phyloP scores from a whole-genome alignment of 2,888 invertebrate species.

The Rhagonycha lutea region DNA sequence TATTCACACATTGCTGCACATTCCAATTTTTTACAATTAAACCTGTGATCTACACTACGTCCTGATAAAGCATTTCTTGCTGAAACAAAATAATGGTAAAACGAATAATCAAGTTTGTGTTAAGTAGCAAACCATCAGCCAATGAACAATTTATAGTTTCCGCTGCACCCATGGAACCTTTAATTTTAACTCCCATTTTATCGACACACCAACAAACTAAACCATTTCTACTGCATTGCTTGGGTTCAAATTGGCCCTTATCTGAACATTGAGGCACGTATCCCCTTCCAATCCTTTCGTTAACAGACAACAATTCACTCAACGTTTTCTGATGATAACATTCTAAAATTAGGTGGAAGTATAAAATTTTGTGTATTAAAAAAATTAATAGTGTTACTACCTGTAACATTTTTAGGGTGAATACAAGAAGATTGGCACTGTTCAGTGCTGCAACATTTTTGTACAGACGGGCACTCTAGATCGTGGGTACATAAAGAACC shows the following conservation, averaged over 20 bases:
- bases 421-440: constrained; percentile 76
- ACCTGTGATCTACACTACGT: constrained; percentile 44
- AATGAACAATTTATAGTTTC: constrained; percentile 68
- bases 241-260: constrained; percentile 73
- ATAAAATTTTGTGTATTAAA: neutral
- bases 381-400: constrained; percentile 44
- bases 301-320: constrained; percentile 75
- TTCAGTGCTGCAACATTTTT: constrained; percentile 79
- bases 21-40: constrained; percentile 69
- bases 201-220: constrained; percentile 90
- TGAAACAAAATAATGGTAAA: constrained; percentile 28
- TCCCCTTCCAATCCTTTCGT: constrained; percentile 79
- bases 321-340: constrained; percentile 79
- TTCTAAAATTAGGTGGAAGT: constrained; percentile 46
- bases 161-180: constrained; percentile 79
- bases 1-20: constrained; percentile 86
- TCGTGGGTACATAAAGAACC: constrained; percentile 76
- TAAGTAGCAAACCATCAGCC: constrained; percentile 45
- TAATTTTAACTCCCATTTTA: constrained; percentile 74
- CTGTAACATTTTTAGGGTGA: constrained; percentile 75
- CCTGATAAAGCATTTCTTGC: constrained; percentile 45
- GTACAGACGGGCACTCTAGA: constrained; percentile 78
- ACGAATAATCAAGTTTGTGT: neutral
- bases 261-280: constrained; percentile 80
- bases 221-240: constrained; percentile 83